A percentile compares a stretch with the other conserved stretches of the same genome.
These are phyloP conservation scores for Diceros bicornis DNA, from an alignment of 2,797 vertebrate genomes.

Conservation along the genomic window DNA sequence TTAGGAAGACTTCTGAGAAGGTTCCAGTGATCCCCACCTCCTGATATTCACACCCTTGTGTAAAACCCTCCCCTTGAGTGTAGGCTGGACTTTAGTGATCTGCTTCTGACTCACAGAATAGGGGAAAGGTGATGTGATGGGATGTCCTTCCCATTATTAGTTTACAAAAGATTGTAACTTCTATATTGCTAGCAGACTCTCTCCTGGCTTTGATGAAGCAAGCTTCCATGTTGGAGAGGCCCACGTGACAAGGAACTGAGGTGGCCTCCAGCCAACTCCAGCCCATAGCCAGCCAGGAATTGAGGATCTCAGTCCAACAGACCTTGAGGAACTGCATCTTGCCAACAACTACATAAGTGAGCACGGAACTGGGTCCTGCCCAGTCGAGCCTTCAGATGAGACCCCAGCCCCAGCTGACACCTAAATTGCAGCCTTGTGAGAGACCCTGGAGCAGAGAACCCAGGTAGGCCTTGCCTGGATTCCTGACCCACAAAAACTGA, in stretches of 20 bases:
- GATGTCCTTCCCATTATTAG: not conserved
- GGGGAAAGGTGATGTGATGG: not conserved
- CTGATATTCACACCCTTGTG: not conserved
- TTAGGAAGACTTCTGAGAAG: slow-evolving; percentile 2
- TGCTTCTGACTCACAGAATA: not conserved
- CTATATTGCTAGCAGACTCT: not conserved
- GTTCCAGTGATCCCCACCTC: not conserved
- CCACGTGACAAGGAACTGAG: too few relatives aligned
- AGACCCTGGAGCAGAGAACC: not conserved
- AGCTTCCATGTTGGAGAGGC: not conserved
- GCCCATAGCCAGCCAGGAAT: not conserved
- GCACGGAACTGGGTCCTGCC: not conserved
- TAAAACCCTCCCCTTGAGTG: not conserved
- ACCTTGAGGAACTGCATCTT: not conserved
- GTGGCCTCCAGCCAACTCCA: not conserved
- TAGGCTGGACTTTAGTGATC: not conserved
- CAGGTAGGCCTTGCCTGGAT: not conserved
- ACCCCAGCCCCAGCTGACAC: not conserved
- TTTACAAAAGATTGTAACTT: slow-evolving; percentile 26
- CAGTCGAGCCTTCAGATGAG: not conserved
- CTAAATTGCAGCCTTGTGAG: not conserved
- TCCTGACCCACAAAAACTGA: not conserved
- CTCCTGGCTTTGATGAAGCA: not conserved
- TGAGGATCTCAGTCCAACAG: not conserved
- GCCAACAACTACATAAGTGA: not conserved